Conservation (phyloP, 2,113 vertebrate genomes). For the Rattus rattus region DNA sequence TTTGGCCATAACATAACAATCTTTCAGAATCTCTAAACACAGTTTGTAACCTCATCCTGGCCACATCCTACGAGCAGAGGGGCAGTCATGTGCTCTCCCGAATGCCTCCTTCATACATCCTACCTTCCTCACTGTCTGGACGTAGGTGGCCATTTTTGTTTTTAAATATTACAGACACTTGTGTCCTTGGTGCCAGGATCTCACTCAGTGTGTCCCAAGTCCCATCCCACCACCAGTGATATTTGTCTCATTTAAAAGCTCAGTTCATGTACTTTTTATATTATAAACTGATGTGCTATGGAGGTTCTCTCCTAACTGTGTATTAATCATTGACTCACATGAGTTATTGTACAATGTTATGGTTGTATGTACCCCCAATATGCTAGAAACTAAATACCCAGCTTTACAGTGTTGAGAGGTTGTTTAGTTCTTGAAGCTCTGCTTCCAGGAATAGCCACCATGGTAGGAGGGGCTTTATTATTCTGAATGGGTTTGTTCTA, state of each 20-base stretch:
- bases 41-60: fast-evolving
- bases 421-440: too few relatives aligned
- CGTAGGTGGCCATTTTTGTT: background rate
- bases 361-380: too few relatives aligned
- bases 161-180: background rate
- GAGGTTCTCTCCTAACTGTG: background rate
- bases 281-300: background rate
- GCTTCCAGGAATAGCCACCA: background rate
- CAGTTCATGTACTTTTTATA: background rate
- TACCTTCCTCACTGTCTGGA: background rate
- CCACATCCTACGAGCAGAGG: background rate
- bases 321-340: background rate
- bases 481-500: background rate
- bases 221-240: background rate
- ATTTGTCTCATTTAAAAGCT: background rate
- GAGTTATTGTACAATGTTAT: background rate
- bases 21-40: background rate
- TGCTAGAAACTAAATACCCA: background rate
- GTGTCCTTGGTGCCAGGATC: background rate
- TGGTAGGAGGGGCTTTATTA: too few relatives aligned
- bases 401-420: background rate
- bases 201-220: background rate
- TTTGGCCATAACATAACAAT: background rate
- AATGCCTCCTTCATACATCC: fast-evolving
- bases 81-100: fast-evolving